Conservation (phyloP, 2,797 vertebrate genomes). For the Synaphobranchus kaupii region DNA sequence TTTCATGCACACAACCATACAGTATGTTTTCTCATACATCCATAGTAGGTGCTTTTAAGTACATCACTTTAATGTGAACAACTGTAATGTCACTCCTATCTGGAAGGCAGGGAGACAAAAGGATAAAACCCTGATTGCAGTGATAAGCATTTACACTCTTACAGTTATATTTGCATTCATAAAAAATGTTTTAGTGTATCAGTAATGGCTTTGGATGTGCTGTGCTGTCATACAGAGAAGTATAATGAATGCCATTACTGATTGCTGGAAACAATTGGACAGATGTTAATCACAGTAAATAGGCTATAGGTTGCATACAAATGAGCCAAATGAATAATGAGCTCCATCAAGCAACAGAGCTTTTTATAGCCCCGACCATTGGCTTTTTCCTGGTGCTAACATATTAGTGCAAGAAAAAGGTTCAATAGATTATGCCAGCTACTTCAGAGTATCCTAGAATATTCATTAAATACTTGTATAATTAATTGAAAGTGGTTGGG, state of each 20-base stretch:
- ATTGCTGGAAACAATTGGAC: conserved; percentile 15
- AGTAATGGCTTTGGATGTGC: conserved; percentile 13
- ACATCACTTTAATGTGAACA: not conserved
- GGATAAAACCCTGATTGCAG: conserved; percentile 1
- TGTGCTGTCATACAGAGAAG: not conserved
- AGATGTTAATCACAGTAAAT: conserved; percentile 23
- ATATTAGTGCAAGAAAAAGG: conserved; percentile 3
- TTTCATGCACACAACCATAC: too few species aligned
- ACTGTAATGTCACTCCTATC: not conserved
- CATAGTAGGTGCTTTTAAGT: not conserved
- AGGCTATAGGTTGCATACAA: conserved; percentile 11
- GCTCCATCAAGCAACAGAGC: not conserved
- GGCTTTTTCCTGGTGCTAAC: not conserved
- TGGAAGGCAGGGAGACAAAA: not conserved
- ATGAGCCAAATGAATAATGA: conserved; percentile 18
- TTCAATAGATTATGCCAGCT: not conserved
- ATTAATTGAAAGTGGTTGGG: not conserved
- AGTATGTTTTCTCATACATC: not conserved
- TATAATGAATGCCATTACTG: not conserved
- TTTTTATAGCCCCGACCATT: conserved; percentile 2
- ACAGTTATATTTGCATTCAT: conserved; percentile 6
- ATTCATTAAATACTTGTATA: not conserved
- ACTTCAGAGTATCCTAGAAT: not conserved
- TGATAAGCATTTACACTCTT: not conserved
- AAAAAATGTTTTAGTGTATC: conserved; percentile 1